phyloP scores from a whole-genome alignment of 2,888 invertebrate genomes.

The Chloroclystis v-ata region DNA sequence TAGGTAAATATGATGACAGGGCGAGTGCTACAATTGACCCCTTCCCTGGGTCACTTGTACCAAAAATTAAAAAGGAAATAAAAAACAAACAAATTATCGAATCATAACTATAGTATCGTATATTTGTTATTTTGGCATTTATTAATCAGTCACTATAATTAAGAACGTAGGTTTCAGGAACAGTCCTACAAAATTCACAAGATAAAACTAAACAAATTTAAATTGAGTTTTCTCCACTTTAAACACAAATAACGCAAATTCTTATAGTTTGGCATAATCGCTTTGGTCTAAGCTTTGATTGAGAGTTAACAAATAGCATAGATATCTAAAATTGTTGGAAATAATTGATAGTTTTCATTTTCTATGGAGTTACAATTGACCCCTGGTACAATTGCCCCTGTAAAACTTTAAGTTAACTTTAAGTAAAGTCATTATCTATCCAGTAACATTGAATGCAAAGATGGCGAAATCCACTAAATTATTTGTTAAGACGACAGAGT shows the following conservation, averaged over 20 bases:
- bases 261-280: too few species aligned
- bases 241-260: constrained; percentile 14
- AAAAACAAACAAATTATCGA: too few species aligned
- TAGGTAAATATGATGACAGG: too few species aligned
- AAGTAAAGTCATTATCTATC: neutral
- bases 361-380: constrained; percentile 2
- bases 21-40: too few species aligned
- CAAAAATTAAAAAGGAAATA: too few species aligned
- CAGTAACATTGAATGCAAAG: neutral
- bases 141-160: too few species aligned
- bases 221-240: too few species aligned
- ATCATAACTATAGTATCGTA: too few species aligned
- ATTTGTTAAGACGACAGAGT: neutral
- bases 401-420: neutral
- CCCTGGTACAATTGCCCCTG: neutral
- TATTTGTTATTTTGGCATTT: too few species aligned
- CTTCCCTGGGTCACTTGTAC: too few species aligned
- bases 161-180: neutral
- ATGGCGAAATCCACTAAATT: neutral
- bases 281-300: neutral
- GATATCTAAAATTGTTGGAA: neutral
- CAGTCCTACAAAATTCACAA: neutral
- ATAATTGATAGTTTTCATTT: neutral
- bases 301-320: neutral
- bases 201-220: neutral